Base-by-base conservation (phyloP, 2,113 vertebrate genomes). In the Alexandromys fortis region DNA sequence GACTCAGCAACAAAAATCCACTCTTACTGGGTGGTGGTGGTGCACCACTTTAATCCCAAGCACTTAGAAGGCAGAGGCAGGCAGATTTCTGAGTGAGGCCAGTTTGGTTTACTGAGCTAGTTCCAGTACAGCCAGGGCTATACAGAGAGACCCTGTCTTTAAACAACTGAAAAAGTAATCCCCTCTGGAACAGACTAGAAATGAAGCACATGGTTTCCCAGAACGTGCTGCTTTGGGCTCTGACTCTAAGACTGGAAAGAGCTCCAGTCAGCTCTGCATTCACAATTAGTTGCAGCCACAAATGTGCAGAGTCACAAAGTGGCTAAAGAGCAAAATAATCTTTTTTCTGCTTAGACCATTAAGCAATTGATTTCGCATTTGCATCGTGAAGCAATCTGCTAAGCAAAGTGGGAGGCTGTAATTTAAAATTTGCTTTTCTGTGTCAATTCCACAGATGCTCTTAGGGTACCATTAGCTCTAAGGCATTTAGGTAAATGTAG, bases 221-320 rank as follows among this genome's bases (percentile, higher is more conserved):
- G 94, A 96, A 97, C 82, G 65, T 35, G 65, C 4, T 87, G 77
- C 89, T 96, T 90, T 92, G 77, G 55, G 28, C 77, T 92, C 96
- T 95, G 96, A 97, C 78, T 96, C 93, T 58, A 92, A 92, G 73
- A 86, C 90, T 94, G 77, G 45, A 93, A 93, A 96, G 94, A 95
- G 90, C 82, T 96, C 65, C 67, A 94, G 95, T 73, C 70, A 92
- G 63, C 49, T 92, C 33, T 94, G 92, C 89, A 88, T 95, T 96
- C 95, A 89, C 12, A 91, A 52, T 96, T 58, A 61, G 67, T 77
- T 73, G 58, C 11, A 96, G 65, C 78, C 81, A 95, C 81, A 95
- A 33, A 97, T 97, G 82, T 96, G 94, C 96, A 93, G 82, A 96
- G 89, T 97, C 73, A 95, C 68, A 91, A 93, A 95, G 93, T 97